These are phyloP conservation scores for Aplysina aerophoba DNA, from an alignment of 37 sponge, comb jelly and placozoan genomes.

Conservation along the genomic window DNA sequence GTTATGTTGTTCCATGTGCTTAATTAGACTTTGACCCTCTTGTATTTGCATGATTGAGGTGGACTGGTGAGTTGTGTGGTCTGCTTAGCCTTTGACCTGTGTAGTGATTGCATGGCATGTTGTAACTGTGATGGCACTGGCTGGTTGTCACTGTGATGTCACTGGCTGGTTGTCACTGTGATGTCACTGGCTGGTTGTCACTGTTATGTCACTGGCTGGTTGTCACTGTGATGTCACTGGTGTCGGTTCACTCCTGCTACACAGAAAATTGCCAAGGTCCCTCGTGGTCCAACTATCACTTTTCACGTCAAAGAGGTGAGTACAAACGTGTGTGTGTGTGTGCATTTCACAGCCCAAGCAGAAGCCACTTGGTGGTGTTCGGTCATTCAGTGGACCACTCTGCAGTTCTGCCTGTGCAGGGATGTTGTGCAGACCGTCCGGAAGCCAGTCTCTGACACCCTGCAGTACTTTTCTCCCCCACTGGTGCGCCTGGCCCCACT, in stretches of 20 bases:
- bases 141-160: too few relatives aligned
- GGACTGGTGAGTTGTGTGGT: too few relatives aligned
- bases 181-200: too few relatives aligned
- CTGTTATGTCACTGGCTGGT: too few relatives aligned
- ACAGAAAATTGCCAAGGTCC: conserved; percentile 56
- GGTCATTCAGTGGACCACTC: neutral
- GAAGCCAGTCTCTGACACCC: conserved; percentile 39
- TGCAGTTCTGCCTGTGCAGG: conserved; percentile 62
- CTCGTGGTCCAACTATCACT: conserved; percentile 88
- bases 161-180: too few relatives aligned
- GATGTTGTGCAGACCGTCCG: conserved; percentile 64
- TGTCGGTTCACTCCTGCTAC: neutral
- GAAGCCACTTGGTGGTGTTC: neutral
- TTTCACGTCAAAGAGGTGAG: conserved; percentile 75
- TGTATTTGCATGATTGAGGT: too few relatives aligned
- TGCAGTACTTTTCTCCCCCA: conserved; percentile 59
- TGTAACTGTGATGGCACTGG: too few relatives aligned
- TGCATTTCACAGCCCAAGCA: neutral
- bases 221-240: too few relatives aligned
- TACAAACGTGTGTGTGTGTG: neutral
- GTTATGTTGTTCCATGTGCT: too few relatives aligned
- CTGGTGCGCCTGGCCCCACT: conserved; percentile 38
- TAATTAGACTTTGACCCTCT: too few relatives aligned
- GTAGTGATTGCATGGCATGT: too few relatives aligned
- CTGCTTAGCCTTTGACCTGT: too few relatives aligned